These are phyloP conservation scores for Nyctibius grandis DNA, from an alignment of 2,797 vertebrate genomes.

Conservation along the genomic window DNA sequence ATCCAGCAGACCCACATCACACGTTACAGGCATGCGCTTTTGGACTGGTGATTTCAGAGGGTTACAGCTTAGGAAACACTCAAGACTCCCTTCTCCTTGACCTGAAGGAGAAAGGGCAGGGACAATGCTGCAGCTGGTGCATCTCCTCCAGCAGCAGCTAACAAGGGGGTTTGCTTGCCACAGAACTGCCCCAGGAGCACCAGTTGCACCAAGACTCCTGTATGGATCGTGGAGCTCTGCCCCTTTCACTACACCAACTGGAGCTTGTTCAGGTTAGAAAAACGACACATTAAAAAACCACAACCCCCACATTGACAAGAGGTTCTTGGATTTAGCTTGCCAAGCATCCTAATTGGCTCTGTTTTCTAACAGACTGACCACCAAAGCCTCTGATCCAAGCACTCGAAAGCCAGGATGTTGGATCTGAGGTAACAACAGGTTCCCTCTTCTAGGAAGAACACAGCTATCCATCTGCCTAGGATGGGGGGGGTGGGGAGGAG, in stretches of 20 bases:
- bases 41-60: slow-evolving; percentile 31
- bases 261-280: neutral
- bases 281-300: neutral
- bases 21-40: slow-evolving; percentile 68
- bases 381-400: slow-evolving; percentile 28
- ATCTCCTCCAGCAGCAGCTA: neutral
- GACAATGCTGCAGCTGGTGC: neutral
- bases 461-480: slow-evolving; percentile 36
- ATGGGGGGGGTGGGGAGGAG: neutral
- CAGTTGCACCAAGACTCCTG: neutral
- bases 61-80: slow-evolving; percentile 30
- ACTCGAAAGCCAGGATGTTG: neutral
- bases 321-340: neutral
- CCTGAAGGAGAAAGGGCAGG: slow-evolving; percentile 27
- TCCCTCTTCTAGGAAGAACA: slow-evolving; percentile 14
- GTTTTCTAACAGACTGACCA: neutral
- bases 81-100: slow-evolving; percentile 24
- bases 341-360: neutral
- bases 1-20: slow-evolving; percentile 65
- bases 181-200: neutral
- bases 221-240: neutral
- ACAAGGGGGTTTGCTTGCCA: neutral
- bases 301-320: neutral
- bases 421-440: slow-evolving; percentile 16
- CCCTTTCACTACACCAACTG: neutral